Base-by-base conservation (phyloP, 2,797 vertebrate genomes). In the Intellagama lesueurii region DNA sequence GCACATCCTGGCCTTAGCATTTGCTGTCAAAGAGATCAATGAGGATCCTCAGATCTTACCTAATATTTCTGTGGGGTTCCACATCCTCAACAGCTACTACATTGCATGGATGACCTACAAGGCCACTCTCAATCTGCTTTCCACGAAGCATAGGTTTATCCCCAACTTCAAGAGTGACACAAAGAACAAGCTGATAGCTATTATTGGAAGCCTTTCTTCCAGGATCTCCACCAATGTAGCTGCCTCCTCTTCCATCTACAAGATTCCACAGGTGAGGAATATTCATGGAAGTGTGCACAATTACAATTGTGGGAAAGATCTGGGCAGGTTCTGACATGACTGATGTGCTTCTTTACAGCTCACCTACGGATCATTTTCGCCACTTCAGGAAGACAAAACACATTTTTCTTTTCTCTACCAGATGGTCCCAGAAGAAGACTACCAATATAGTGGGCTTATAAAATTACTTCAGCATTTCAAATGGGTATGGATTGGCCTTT, bases 401-500 rank as follows among this genome's bases (percentile, higher is more conserved):
- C 35, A n/a, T 2, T 73, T 81, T 52, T 1, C 66, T 35, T 80
- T n/a, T 16, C 35, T 87, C 49, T 81, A 81, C 28, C 32, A 16
- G 52, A 87, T 87, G 87, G 79, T 87, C 22, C 87, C 78, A 11
- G 60, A 75, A n/a, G 69, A 82, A 5, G 6, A 1, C 28, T 17
- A 60, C 60, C 68, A 87, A 6, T 75, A 60, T 52, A 81, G 4
- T 7, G 87, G 79, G 5, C 19, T 87, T 40, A 19, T 47, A 0
- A 32, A 75, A 11, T n/a, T 87, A 44, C 52, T 87, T 60, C 26
- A 60, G 5, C 70, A 87, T 28, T 87, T 87, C 28, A 60, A 16
- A 14, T 81, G 87, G 87, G 81, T 79, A 16, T 87, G 87, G 87
- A 24, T 87, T 60, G 69, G 87, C 2, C 79, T 87, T 2, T 81